A percentile compares a stretch with the other conserved stretches of the same genome.
These are phyloP conservation scores for Morphnarchus princeps DNA, from an alignment of 2,113 vertebrate species.

Conservation along the genomic window DNA sequence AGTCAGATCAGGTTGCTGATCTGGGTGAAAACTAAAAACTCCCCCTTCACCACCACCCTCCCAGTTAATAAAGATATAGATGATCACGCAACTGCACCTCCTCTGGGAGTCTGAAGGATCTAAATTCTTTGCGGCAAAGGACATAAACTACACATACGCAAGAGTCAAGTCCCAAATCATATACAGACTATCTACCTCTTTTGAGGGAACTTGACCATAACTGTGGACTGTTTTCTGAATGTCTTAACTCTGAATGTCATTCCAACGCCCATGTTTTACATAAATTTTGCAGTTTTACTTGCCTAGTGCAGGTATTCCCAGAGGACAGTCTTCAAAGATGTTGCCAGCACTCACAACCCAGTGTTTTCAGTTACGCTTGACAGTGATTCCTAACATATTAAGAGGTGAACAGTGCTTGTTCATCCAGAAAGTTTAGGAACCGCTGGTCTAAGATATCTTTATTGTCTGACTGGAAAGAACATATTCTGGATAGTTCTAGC, in stretches of 20 bases:
- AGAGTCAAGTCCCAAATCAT: neutral
- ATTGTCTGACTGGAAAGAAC: neutral
- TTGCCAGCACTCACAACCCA: neutral
- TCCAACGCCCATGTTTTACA: fast-evolving
- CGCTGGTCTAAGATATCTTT: neutral
- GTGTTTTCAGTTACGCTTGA: neutral
- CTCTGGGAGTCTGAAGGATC: neutral
- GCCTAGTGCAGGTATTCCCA: neutral
- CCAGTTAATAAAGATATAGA: neutral
- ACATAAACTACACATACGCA: neutral
- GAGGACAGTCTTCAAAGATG: neutral
- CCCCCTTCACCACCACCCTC: too few relatives aligned
- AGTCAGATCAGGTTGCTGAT: neutral
- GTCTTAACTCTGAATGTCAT: neutral
- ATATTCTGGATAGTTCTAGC: neutral
- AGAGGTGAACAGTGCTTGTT: neutral
- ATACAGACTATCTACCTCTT: neutral
- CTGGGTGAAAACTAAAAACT: neutral
- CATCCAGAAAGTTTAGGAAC: neutral
- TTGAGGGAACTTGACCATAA: neutral
- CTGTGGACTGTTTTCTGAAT: neutral
- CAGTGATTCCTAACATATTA: neutral
- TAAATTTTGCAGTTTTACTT: neutral
- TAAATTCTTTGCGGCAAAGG: neutral
- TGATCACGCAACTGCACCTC: neutral